Base-by-base conservation (phyloP, 2,888 invertebrate genomes). In the Brenthis ino region DNA sequence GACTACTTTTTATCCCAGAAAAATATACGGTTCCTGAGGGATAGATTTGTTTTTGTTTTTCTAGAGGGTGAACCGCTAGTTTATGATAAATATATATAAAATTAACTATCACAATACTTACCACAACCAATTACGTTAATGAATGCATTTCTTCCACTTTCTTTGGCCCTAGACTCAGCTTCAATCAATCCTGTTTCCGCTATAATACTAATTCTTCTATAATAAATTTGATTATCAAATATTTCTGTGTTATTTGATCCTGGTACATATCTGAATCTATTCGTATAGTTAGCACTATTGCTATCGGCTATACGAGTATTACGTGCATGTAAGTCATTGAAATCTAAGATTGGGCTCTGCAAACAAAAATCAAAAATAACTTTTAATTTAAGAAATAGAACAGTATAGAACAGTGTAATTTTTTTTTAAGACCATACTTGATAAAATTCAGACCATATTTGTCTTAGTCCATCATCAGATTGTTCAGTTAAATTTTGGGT, bases 41-140 rank as follows among this genome's bases (percentile, higher is more conserved):
- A 20, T 20, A 20, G 20, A 20, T 20, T 20, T 20, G 20, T 20
- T 20, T 20, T 20, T 20, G 20, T 20, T 20, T 20, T 20, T 20
- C 20, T 20, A 20, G 20, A 20, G 20, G 1, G 20, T 20, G 20
- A 20, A 20, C 1, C 20, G 20, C 20, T 20, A 20, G 20, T 20
- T 20, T 20, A 20, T 20, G 20, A 20, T 20, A 20, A 20, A 20
- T 20, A 20, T 20, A 20, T 20, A 20, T 20, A 20, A 20, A 55
- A 55, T 12, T 57, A 24, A 14, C 3, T 6, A 28, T 33, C 6
- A 5, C 20, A 37, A 11, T 78, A 84, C 73, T 87, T 75, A 77
- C 95, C 95, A 53, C 94, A 93, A 14, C 95, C 95, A n/a, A 95
- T 94, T 4, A 95, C 91, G 79, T 95, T 95, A 1, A 95, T 74